Percentiles rank a stretch among this genome's conserved stretches.
These are phyloP conservation scores for Ennomos fuscantarius DNA, from an alignment of 2,888 invertebrate species.

Conservation along the genomic window DNA sequence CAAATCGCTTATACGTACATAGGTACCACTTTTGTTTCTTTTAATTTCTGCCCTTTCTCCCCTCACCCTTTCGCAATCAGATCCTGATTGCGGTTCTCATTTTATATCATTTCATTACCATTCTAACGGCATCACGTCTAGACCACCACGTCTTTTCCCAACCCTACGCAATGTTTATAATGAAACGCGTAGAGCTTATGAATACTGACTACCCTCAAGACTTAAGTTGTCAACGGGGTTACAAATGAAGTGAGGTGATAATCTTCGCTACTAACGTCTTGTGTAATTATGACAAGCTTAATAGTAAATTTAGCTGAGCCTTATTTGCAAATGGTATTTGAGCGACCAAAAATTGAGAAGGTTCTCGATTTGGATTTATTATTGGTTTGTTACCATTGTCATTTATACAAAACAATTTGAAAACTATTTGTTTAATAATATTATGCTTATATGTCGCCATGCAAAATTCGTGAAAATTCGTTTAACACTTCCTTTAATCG, in stretches of 20 bases:
- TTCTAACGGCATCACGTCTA: constrained; percentile 49
- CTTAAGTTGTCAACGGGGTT: constrained; percentile 80
- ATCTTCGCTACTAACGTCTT: constrained; percentile 47
- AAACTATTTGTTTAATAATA: too few relatives aligned
- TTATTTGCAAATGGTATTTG: neutral
- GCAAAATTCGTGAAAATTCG: too few relatives aligned
- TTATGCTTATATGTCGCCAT: too few relatives aligned
- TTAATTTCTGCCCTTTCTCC: neutral
- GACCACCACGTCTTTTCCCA: constrained; percentile 40
- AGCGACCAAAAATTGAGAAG: too few relatives aligned
- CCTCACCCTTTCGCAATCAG: constrained; percentile 25
- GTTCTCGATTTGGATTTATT: too few relatives aligned
- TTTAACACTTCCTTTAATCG: too few relatives aligned
- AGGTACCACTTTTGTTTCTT: neutral
- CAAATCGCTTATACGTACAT: too few relatives aligned
- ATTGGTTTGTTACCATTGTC: too few relatives aligned
- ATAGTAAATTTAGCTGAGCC: constrained; percentile 16
- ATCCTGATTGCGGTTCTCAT: constrained; percentile 24
- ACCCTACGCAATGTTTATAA: constrained; percentile 61
- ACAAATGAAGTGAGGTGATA: constrained; percentile 62
- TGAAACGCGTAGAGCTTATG: constrained; percentile 69
- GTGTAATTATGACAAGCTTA: constrained; percentile 54
- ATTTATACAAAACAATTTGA: too few relatives aligned
- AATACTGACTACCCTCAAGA: constrained; percentile 72
- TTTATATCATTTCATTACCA: constrained; percentile 44